phyloP scores from a whole-genome alignment of 2,797 vertebrate species.

The Hydrocynus forskahlii region DNA sequence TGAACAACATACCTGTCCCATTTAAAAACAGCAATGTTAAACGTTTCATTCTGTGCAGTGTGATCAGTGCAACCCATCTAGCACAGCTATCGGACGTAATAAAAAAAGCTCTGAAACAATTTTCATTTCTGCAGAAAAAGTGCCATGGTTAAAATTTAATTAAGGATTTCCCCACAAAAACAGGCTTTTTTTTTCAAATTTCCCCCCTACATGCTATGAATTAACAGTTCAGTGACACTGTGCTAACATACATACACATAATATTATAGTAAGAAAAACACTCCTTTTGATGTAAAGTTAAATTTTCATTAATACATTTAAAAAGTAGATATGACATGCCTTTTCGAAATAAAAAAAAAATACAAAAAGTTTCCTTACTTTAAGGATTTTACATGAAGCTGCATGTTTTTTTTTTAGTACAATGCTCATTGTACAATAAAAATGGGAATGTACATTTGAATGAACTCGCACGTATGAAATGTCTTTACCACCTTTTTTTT shows the following conservation, averaged over 20 bases:
- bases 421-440: conserved; percentile 95
- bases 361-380: conserved; percentile 98
- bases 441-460: conserved; percentile 98
- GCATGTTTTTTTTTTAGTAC: conserved; percentile 91
- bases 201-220: conserved; percentile 89
- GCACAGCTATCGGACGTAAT: neutral
- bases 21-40: too few relatives aligned
- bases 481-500: conserved; percentile 76
- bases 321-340: conserved; percentile 98
- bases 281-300: conserved; percentile 95
- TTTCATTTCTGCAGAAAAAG: conserved; percentile 88
- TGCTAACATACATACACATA: conserved; percentile 87
- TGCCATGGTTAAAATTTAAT: conserved; percentile 90
- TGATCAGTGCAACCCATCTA: neutral
- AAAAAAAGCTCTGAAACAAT: conserved; percentile 83
- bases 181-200: conserved; percentile 85
- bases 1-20: too few relatives aligned
- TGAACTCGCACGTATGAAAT: conserved; percentile 89
- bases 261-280: conserved; percentile 90
- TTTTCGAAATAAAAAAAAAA: conserved; percentile 94
- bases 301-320: conserved; percentile 99
- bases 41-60: neutral
- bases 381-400: conserved; percentile 96
- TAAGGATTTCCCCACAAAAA: conserved; percentile 89
- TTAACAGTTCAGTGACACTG: conserved; percentile 93